Base-by-base conservation (phyloP, 1,140 invertebrate genomes). In the Scaptomyza montana region DNA sequence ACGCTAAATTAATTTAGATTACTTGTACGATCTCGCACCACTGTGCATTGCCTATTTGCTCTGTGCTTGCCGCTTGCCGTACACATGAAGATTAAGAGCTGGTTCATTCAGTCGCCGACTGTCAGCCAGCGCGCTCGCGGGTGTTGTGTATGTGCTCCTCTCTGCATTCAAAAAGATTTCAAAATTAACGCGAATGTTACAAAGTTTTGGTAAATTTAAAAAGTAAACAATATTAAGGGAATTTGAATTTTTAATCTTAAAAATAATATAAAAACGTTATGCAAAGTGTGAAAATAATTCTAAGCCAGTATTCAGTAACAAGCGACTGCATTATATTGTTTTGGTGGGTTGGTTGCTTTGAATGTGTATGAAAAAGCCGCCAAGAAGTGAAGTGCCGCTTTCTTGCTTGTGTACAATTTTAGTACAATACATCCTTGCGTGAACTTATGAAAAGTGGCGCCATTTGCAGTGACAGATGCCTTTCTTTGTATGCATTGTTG, bases 81-180 rank as follows among this genome's bases (percentile, higher is more conserved):
- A 55, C 69, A 53, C 49, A 67, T 36, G 13, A 57, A 67, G 69
- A 59, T 66, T 56, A 59, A 72, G 63, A 66, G 69, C 63, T 63
- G 53, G 49, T 67, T 67, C 69, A 72, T 72, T 67, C 69, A 72
- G 69, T 72, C 57, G 70, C 28, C 64, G 57, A 68, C 64, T 56
- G 65, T 62, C 65, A 49, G 57, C 46, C 57, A 45, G 39, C 46
- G 57, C 65, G 71, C 51, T 61, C 65, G 71, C 49, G 39, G 50
- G 45, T 50, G 25, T 74, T 61, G 13, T 45, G 47, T 46, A 25
- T 43, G 36, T 53, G 36, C 41, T 61, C 39, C 28, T 47, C 55
- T 33, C 3, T 12, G 54, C 33, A 33, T 57, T 55, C 55, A 4
- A 46, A 45, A 28, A 47, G 16, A 19, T 19, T 19, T 39, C 9